A percentile compares a stretch with the other conserved stretches of the same genome.
phyloP scores from a whole-genome alignment of 2,797 vertebrate species.

The Xerus rutilus region DNA sequence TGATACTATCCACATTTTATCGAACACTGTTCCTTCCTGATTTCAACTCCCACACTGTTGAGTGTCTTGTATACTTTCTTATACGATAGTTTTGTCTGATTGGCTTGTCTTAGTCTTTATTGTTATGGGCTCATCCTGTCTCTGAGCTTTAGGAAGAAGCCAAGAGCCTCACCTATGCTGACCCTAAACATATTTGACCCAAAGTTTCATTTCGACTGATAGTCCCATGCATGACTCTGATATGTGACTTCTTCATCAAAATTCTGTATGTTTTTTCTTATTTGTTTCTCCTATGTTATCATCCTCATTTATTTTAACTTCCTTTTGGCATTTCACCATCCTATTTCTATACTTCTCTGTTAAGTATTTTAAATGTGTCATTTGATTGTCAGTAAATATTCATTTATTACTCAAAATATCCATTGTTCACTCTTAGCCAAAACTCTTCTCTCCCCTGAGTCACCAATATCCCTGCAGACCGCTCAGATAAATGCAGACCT shows the following conservation, averaged over 20 bases:
- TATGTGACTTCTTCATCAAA: not conserved
- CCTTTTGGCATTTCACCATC: accelerated
- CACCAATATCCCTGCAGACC: not conserved
- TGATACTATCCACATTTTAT: not conserved
- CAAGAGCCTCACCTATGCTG: not conserved
- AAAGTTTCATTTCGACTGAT: not conserved
- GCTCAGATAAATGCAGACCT: not conserved
- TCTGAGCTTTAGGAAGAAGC: not conserved
- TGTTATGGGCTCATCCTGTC: not conserved
- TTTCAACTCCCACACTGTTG: not conserved
- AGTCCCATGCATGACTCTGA: not conserved
- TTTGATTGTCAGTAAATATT: not conserved
- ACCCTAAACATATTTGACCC: not conserved
- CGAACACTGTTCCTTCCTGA: not conserved
- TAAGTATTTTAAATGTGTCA: not conserved
- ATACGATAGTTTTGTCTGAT: not conserved
- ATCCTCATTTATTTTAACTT: not conserved
- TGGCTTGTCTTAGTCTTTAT: not conserved
- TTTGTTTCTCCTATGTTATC: not conserved
- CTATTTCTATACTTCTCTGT: not conserved
- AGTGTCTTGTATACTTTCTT: not conserved
- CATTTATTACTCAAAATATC: not conserved
- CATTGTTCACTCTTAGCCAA: not conserved
- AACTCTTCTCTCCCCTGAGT: not conserved
- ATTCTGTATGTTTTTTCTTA: not conserved